Evolutionary conservation across 2,888 invertebrate species (phyloP).

Genomic region (Andrena trimmerana): DNA sequence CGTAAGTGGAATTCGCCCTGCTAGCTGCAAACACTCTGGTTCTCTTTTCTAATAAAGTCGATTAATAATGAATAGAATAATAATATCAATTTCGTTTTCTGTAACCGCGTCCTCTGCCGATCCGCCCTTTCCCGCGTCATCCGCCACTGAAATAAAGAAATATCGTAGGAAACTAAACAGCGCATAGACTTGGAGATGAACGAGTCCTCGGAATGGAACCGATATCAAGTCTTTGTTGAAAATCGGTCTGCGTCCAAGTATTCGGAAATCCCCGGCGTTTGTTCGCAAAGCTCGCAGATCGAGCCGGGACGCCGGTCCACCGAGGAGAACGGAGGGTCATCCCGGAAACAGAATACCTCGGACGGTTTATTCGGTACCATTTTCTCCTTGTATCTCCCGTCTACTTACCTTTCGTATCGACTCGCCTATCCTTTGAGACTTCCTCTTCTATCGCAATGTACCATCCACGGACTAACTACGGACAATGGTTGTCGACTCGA

Average conservation of each 20-base stretch:
- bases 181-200: not conserved
- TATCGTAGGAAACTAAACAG: slow-evolving; percentile 42
- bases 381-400: not conserved
- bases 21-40: too few relatives aligned
- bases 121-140: too few relatives aligned
- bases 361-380: slow-evolving; percentile 20
- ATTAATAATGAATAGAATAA: too few relatives aligned
- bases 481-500: too few relatives aligned
- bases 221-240: slow-evolving; percentile 43
- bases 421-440: not conserved
- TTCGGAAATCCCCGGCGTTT: not conserved
- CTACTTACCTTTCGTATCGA: not conserved
- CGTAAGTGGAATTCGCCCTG: too few relatives aligned
- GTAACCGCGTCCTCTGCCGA: too few relatives aligned
- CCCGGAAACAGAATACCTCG: slow-evolving; percentile 40
- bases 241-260: slow-evolving; percentile 27
- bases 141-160: not conserved
- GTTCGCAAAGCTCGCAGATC: not conserved
- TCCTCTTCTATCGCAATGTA: too few relatives aligned
- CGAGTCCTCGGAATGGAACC: slow-evolving; percentile 49
- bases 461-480: too few relatives aligned
- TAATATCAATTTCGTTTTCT: too few relatives aligned
- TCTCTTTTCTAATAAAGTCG: too few relatives aligned
- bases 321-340: slow-evolving; percentile 28
- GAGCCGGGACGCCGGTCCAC: slow-evolving; percentile 17